These are phyloP conservation scores for Rafetus swinhoei DNA, from an alignment of 2,113 vertebrate genomes.

Conservation along the genomic window DNA sequence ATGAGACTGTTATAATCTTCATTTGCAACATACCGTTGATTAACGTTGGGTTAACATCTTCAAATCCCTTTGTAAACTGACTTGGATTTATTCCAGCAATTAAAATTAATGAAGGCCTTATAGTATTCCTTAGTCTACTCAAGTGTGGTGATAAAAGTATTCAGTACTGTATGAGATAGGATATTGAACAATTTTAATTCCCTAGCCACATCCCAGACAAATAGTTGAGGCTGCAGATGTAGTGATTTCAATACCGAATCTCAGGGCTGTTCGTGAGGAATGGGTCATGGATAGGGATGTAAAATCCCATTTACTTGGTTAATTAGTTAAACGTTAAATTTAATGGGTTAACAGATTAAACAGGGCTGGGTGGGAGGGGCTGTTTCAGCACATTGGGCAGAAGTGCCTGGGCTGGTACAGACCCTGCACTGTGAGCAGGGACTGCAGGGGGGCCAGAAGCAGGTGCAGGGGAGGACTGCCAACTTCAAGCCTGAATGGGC, in stretches of 20 bases:
- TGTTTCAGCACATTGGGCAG: too few species aligned
- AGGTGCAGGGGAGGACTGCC: too few species aligned
- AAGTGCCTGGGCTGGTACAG: too few species aligned
- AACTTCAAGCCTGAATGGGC: too few species aligned
- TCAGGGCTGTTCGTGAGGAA: not conserved
- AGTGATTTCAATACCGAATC: not conserved
- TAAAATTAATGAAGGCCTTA: not conserved
- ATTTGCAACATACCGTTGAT: not conserved
- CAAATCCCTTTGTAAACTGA: not conserved
- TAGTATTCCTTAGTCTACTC: not conserved
- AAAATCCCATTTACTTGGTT: too few species aligned
- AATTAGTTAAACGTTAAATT: too few species aligned
- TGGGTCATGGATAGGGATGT: not conserved
- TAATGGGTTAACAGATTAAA: too few species aligned
- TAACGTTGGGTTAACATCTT: not conserved
- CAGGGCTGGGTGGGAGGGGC: too few species aligned
- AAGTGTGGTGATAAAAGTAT: constrained; percentile 15
- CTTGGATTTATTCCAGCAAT: constrained; percentile 31
- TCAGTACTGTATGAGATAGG: not conserved
- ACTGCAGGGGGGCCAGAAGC: too few species aligned
- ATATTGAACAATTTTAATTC: not conserved
- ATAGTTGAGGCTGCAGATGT: not conserved
- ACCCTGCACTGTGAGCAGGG: too few species aligned
- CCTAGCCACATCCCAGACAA: not conserved
- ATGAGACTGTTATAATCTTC: constrained; percentile 22